Evolutionary conservation across 2,888 invertebrate genomes (phyloP), one percentile per base, ranked within the genome.

Genomic region (Hylaea fasciaria): DNA sequence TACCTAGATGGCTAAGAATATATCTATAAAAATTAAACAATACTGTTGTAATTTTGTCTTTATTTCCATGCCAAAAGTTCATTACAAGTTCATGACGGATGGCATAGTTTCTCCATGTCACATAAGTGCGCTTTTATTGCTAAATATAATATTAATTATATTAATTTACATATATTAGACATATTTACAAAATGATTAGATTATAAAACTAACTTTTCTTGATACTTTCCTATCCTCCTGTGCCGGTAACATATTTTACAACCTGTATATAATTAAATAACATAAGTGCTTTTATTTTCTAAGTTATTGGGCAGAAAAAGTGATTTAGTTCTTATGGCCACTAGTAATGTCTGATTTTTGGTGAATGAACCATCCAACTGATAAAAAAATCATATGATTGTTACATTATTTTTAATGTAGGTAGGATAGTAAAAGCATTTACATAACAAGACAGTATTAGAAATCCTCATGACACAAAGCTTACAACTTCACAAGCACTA

Each of bases 51-150:
- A 57, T 71, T 74, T 70, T 74, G 76, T 73, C 69, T 86, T 86
- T 86, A 83, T 85, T 84, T 81, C 74, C 70, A 74, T 81, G 78
- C 81, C 78, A 77, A 80, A 60, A 40, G 41, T 56, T 58, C 52
- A 64, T 57, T 61, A 63, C 63, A 69, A 39, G 28, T 66, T 54
- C 12, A 59, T 61, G 66, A 73, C 69, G 68, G 72, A 76, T 76
- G 76, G 78, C 78, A 73, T 74, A 69, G 54, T 54, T 55, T 29
- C 48, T 60, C 55, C 16, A 22, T 57, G 40, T 57, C 65, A 68
- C 62, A 60, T 59, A 65, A 57, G 62, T 68, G 22, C 22, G 44
- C 28, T 51, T 55, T 47, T 51, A 55, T 35, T 51, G 45, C 46
- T 62, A 57, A 35, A 49, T 50, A 49, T 43, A 48, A 39, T 41